These are phyloP conservation scores for Argya squamiceps DNA, from an alignment of 2,797 vertebrate genomes.

Conservation along the genomic window DNA sequence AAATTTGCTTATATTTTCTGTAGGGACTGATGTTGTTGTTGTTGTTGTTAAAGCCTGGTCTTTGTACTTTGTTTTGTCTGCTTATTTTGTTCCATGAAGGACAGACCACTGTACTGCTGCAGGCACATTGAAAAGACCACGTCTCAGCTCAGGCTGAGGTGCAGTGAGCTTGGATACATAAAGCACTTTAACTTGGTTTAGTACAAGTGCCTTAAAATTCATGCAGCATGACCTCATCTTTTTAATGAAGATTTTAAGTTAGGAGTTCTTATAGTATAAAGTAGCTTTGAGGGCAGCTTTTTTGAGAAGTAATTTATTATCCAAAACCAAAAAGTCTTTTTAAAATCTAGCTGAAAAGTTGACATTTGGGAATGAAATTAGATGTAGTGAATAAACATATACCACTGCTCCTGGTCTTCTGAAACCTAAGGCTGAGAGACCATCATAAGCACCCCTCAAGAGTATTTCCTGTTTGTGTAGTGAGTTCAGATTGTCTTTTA, in stretches of 20 bases:
- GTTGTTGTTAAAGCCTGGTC: not conserved
- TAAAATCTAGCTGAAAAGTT: not conserved
- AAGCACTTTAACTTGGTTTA: not conserved
- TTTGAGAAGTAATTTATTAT: not conserved
- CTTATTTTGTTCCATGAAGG: not conserved
- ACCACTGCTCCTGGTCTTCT: not conserved
- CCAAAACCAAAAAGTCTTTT: not conserved
- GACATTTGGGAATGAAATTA: not conserved
- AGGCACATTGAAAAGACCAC: not conserved
- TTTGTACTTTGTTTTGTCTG: not conserved
- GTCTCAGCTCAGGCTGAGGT: not conserved
- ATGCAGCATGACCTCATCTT: slow-evolving; percentile 8
- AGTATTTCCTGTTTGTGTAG: not conserved
- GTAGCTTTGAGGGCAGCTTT: not conserved
- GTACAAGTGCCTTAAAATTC: not conserved
- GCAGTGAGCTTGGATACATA: not conserved
- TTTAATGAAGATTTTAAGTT: not conserved
- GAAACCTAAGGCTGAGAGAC: not conserved
- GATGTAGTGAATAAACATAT: not conserved
- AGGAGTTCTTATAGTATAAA: not conserved
- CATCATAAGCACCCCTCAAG: not conserved
- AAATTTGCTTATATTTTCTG: not conserved
- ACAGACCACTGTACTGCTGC: not conserved
- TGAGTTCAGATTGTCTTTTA: not conserved
- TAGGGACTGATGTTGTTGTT: not conserved